Evolutionary conservation across 2,113 vertebrate species (phyloP).

Genomic region (Ceratotherium simum): DNA sequence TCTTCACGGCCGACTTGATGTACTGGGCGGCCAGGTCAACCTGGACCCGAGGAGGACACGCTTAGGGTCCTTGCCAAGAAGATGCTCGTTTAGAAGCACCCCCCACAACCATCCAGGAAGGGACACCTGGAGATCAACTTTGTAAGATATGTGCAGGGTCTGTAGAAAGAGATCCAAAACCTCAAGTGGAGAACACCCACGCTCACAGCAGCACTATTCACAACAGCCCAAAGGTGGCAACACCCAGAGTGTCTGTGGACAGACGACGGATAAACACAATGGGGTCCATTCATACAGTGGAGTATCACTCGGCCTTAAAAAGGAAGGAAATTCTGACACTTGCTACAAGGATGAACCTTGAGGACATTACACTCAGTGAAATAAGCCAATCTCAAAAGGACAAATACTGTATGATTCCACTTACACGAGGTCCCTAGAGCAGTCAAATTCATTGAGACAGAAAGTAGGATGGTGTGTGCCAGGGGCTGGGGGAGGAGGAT

Average conservation of each 20-base stretch:
- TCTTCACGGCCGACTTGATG: constrained; percentile 87
- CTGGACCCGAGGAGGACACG: constrained; percentile 54
- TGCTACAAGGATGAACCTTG: fast-evolving
- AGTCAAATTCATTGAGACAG: fast-evolving
- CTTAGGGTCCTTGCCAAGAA: fast-evolving
- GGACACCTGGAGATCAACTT: fast-evolving
- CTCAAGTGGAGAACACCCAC: fast-evolving
- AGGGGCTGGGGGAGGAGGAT: fast-evolving
- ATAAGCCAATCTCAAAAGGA: too few relatives aligned
- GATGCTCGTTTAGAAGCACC: fast-evolving
- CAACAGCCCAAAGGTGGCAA: fast-evolving
- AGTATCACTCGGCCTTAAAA: fast-evolving
- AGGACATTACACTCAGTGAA: fast-evolving
- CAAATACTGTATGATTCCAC: fast-evolving
- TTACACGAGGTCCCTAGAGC: fast-evolving
- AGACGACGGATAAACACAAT: fast-evolving
- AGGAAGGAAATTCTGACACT: not conserved
- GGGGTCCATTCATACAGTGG: fast-evolving
- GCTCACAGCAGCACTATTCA: fast-evolving
- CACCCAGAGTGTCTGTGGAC: fast-evolving
- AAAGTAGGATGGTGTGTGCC: fast-evolving
- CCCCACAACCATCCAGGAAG: not conserved
- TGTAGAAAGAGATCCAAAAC: not conserved
- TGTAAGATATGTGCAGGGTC: fast-evolving
- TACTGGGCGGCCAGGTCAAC: constrained; percentile 85